Evolutionary conservation across 2,797 vertebrate genomes (phyloP).

Genomic region (Tragopan temminckii): DNA sequence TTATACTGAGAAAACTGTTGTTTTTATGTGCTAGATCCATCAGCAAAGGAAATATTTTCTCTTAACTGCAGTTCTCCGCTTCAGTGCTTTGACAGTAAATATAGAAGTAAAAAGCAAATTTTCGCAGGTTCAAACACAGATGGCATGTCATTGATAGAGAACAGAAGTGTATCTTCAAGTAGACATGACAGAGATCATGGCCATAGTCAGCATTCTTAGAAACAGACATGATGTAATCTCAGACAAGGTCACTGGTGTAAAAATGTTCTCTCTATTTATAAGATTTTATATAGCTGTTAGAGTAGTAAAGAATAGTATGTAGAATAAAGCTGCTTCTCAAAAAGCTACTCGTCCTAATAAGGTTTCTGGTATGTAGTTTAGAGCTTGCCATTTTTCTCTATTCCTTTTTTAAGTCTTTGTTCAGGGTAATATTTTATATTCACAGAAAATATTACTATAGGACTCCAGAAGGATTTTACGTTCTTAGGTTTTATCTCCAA

Average conservation of each 20-base stretch:
- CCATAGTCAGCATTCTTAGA: background rate
- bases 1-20: background rate
- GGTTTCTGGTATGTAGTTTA: background rate
- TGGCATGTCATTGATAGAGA: background rate
- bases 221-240: constrained; percentile 53
- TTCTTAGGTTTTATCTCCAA: background rate
- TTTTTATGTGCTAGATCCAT: background rate
- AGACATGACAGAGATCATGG: background rate
- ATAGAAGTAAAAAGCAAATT: background rate
- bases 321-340: constrained; percentile 3
- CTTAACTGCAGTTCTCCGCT: background rate
- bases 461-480: background rate
- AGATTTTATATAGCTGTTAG: background rate
- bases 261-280: background rate
- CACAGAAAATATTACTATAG: background rate
- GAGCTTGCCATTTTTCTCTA: background rate
- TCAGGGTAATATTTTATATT: background rate
- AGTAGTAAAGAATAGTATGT: background rate
- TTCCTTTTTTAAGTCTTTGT: background rate
- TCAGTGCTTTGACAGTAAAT: background rate
- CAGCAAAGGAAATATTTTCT: background rate
- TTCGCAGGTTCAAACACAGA: background rate
- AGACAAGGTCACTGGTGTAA: constrained; percentile 6
- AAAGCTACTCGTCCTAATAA: background rate
- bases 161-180: background rate